Base-by-base conservation (phyloP, 2,797 vertebrate genomes). In the Sternotherus odoratus region DNA sequence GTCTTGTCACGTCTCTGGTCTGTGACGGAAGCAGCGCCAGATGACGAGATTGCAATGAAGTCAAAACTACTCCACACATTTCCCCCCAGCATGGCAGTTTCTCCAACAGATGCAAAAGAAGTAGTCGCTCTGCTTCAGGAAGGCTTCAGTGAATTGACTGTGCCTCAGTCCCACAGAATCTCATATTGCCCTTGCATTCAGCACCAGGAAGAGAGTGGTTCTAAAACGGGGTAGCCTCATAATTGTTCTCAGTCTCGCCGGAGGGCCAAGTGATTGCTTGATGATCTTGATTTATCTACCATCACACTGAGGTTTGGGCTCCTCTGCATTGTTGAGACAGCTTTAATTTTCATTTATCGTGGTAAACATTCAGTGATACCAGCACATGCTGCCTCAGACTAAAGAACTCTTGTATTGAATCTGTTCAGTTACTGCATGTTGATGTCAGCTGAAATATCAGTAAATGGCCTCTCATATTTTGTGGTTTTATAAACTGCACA, bases 401-500 rank as follows among this genome's bases (percentile, higher is more conserved):
- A 30, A 75, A 60, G 86, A 5, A 17, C 85, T 79, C 21, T n/a
- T 51, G 28, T 56, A 69, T 79, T 43, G 83, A 36, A 21, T 1
- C 66, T 92, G 15, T 57, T 89, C 88, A 21, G 8, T 95, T 91
- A 63, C 43, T 95, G 90, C 87, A 12, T 43, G 46, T 80, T 85
- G 15, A 69, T 90, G 90, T 94, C 92, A 93, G 93, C 93, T 94
- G 90, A 90, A 85, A 94, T 94, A 89, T 86, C 89, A 79, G 17
- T 82, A 92, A 88, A 51, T 92, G n/a, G 78, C 74, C 77, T 88
- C 87, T 90, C 83, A 50, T 94, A 66, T 93, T 87, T 94, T 82
- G 90, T 80, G 33, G 57, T 85, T 96, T 86, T 91, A 48, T 96
- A 81, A 91, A 90, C 95, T 94, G 94, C 89, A 92, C 93, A 94